Evolutionary conservation across 2,113 vertebrate species (phyloP), one percentile per base, ranked within the genome.

Genomic region (Ascaphus truei): DNA sequence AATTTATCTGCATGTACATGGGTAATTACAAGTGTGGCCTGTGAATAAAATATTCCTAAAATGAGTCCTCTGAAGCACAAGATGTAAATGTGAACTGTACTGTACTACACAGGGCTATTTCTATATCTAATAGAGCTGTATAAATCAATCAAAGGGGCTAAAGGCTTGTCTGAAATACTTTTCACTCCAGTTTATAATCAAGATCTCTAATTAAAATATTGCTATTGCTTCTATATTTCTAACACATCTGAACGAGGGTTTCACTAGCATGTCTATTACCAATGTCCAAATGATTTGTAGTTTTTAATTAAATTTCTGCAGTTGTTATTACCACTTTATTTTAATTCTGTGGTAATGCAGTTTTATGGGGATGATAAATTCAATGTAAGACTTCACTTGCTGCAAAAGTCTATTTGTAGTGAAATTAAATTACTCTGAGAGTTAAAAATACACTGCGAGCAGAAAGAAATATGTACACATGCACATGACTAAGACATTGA

Each of bases 271-370:
- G 63, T 33, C 51, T 67, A 45, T 67, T 43, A 45, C 36, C 26
- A 43, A 18, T 66, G 63, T 58, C 26, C 29, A 36, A 9, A 47
- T 68, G 64, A 68, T 58, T 68, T 68, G 52, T 58, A 12, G 11
- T 47, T 34, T 68, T 58, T 68, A 37, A 68, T 68, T 58, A 68
- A 5, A 58, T 58, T 68, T 58, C 53, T 58, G 27, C 53, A 68
- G 27, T 48, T 26, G 53, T 58, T 47, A 68, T 57, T 57, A 47
- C 52, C 20, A 47, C 64, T 57, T 68, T 68, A 47, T 58, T 68
- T 48, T 58, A 34, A 67, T 56, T 55, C 50, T 45, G 7, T 20
- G 65, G 53, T 58, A 20, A 25, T 48, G 53, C 13, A 36, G 53
- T 58, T 68, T 58, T 68, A 58, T 22, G 15, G 10, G 13, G 20